Evolutionary conservation across 2,113 vertebrate species (phyloP), one percentile per base, ranked within the genome.

Genomic region (Camelus dromedarius): DNA sequence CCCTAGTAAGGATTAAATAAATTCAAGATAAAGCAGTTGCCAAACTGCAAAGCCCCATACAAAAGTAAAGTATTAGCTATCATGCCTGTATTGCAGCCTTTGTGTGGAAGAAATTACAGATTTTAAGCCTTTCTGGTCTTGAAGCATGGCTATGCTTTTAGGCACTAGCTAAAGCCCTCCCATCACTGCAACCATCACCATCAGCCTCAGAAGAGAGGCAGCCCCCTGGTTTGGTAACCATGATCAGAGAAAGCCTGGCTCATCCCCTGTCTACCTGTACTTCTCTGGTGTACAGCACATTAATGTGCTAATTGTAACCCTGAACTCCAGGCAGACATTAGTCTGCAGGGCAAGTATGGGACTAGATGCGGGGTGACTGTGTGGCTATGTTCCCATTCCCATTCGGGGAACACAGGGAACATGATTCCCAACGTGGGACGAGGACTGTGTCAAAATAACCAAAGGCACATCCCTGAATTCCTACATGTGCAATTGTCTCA

Each of bases 21-120:
- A 93, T 48, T 56, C 35, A 93, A 75, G 19, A 52, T 75, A 91
- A 93, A 93, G 26, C 28, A 79, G 54, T 79, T 91, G 62, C 26
- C 35, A 83, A 77, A 91, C 48, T 50, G 13, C 11, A 82, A 82
- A 64, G 35, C 32, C 26, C 16, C 42, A 54, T 20, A 20, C 3
- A 69, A 90, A 86, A 32, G 38, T 11, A 80, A 90, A 22, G 6
- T 20, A 56, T 56, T 77, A 72, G 14, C 30, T 95, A 54, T 56
- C 32, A 93, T 69, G n/a, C 7, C 35, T 89, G 13, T 38, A 80
- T 30, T 84, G 38, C 42, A 56, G 35, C 16, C 10, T 56, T 87
- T 72, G 42, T 73, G 9, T 28, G 42, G 38, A 87, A 87, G 20
- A 69, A 75, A 35, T 69, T 58, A 80, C 3, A 30, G 6, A 52